Percentiles rank a stretch among this genome's conserved stretches.
These are phyloP conservation scores for Pseudochirops cupreus DNA, from an alignment of 2,797 vertebrate species.

Conservation along the genomic window DNA sequence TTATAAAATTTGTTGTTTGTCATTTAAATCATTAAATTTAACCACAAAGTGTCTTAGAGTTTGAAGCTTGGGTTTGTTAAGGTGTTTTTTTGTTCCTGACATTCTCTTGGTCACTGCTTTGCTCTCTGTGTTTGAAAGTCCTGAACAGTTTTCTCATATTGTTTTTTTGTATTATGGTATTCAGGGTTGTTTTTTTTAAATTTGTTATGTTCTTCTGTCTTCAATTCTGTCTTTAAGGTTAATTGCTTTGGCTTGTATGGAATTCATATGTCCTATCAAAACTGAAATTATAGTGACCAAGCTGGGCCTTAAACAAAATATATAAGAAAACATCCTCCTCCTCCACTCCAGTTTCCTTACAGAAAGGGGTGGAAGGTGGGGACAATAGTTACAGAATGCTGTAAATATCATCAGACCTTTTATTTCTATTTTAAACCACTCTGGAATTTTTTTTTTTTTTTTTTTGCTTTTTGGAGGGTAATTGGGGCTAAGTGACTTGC, in stretches of 20 bases:
- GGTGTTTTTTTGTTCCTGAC: no score
- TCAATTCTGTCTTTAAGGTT: not conserved
- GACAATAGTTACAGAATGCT: not conserved
- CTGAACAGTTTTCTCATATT: not conserved
- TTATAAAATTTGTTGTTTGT: not conserved
- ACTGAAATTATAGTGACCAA: not conserved
- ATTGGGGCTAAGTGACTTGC: no score
- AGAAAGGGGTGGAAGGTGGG: not conserved
- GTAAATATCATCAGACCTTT: not conserved
- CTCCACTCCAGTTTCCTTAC: not conserved
- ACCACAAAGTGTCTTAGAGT: not conserved
- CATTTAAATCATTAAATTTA: not conserved
- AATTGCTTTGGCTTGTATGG: not conserved
- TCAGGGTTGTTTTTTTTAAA: not conserved
- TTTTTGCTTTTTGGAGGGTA: no score
- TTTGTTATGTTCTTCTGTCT: not conserved
- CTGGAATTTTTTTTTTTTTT: not conserved
- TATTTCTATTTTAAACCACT: not conserved
- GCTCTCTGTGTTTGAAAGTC: not conserved
- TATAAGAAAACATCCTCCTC: not conserved
- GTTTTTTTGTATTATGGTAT: not conserved
- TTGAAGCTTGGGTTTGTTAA: not conserved
- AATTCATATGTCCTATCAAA: not conserved
- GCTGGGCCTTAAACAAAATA: not conserved
- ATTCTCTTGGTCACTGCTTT: not conserved